Percentiles rank a stretch among this genome's conserved stretches.
Evolutionary conservation across 2,888 invertebrate species (phyloP).

Genomic region (Calameuta filiformis): DNA sequence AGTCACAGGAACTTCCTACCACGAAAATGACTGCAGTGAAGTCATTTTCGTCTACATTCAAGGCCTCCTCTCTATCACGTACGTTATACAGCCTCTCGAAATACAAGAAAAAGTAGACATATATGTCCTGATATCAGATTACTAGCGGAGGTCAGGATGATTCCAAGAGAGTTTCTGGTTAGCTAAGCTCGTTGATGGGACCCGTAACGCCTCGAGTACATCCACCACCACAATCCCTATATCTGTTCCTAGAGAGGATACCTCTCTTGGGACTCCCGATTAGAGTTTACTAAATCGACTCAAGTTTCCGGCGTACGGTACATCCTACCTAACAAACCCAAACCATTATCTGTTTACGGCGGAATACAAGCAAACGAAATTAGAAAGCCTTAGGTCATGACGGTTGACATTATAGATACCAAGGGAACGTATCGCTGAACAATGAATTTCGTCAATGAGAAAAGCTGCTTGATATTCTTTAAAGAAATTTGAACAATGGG

Average conservation of each 20-base stretch:
- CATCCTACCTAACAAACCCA: background rate
- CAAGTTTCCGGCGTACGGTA: background rate
- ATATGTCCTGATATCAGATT: background rate
- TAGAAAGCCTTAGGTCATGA: background rate
- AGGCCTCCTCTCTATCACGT: background rate
- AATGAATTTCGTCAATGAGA: background rate
- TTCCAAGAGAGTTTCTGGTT: slow-evolving; percentile 20
- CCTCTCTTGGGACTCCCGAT: slow-evolving; percentile 5
- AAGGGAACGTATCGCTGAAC: background rate
- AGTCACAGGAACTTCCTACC: background rate
- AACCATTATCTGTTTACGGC: background rate
- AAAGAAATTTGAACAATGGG: background rate
- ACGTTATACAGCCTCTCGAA: background rate
- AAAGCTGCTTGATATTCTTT: background rate
- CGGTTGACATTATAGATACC: background rate
- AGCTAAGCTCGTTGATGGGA: slow-evolving; percentile 23
- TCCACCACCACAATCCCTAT: slow-evolving; percentile 9
- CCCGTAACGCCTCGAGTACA: slow-evolving; percentile 21
- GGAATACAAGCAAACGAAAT: background rate
- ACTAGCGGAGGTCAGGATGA: background rate
- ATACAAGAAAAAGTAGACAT: background rate
- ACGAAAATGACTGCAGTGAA: background rate
- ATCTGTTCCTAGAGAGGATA: background rate
- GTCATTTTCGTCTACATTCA: background rate
- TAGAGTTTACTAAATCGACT: background rate